phyloP scores from a whole-genome alignment of 1,140 invertebrate genomes.

The Trinorchestia longiramus region DNA sequence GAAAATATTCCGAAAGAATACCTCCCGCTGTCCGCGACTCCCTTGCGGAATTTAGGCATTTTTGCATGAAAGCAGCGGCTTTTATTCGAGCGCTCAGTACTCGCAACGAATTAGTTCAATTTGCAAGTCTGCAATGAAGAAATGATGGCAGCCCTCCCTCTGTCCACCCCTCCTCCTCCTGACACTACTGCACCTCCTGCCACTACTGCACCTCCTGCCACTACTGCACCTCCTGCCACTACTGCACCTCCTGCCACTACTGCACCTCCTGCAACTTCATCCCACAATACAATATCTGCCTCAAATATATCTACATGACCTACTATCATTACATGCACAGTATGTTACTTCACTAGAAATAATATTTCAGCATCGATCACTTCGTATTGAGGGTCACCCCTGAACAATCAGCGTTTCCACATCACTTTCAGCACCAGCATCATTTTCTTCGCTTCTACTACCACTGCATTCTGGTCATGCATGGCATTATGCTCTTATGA shows the following conservation, averaged over 20 bases:
- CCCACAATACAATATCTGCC: too few species aligned
- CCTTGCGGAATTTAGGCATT: background rate
- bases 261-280: too few species aligned
- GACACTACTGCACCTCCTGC: background rate
- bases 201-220: background rate
- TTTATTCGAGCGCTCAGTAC: background rate
- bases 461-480: too few species aligned
- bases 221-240: background rate
- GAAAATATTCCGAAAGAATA: background rate
- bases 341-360: too few species aligned
- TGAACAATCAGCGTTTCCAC: too few species aligned
- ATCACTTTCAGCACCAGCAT: too few species aligned
- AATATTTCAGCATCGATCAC: too few species aligned
- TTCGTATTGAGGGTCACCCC: too few species aligned
- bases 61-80: background rate
- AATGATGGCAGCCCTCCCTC: background rate
- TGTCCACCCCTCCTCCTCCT: background rate
- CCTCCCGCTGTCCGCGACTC: background rate
- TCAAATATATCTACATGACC: too few species aligned
- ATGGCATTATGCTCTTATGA: too few species aligned
- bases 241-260: background rate
- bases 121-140: background rate
- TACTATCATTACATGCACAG: too few species aligned
- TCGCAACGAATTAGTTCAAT: background rate
- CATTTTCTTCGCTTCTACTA: too few species aligned